These are phyloP conservation scores for Pterophyllum scalare DNA, from an alignment of 2,113 vertebrate genomes.

Conservation along the genomic window DNA sequence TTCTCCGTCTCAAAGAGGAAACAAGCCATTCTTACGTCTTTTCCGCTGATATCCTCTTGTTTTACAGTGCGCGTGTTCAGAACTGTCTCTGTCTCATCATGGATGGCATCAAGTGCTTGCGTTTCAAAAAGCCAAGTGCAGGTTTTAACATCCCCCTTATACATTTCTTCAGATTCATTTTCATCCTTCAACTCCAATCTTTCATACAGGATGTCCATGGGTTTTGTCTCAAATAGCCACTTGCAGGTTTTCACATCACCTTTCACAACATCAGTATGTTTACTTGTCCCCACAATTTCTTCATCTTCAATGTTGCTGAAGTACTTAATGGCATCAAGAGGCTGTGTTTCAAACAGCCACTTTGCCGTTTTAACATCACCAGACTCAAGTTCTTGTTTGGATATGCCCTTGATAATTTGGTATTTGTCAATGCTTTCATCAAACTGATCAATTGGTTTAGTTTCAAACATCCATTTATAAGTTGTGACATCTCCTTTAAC, in stretches of 20 bases:
- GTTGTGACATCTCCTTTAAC: conserved; percentile 89
- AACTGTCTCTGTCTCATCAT: conserved; percentile 79
- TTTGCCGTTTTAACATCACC: conserved; percentile 93
- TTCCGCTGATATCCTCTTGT: conserved; percentile 87
- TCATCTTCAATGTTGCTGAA: conserved; percentile 86
- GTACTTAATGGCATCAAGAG: conserved; percentile 90
- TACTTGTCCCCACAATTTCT: conserved; percentile 68
- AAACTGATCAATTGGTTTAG: conserved; percentile 90
- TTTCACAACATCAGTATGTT: conserved; percentile 81
- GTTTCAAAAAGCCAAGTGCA: conserved; percentile 93
- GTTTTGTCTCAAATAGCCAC: conserved; percentile 94
- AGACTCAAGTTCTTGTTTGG: conserved; percentile 89
- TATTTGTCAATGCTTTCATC: conserved; percentile 87
- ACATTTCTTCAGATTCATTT: conserved; percentile 78
- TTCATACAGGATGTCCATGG: conserved; percentile 90
- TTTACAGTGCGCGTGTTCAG: conserved; percentile 82
- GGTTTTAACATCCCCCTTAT: conserved; percentile 89
- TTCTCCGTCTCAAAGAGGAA: conserved; percentile 92
- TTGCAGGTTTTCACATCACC: conserved; percentile 91
- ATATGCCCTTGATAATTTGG: conserved; percentile 91
- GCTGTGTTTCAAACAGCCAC: conserved; percentile 95
- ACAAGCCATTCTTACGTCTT: conserved; percentile 86
- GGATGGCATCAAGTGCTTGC: conserved; percentile 86
- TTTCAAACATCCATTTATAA: conserved; percentile 95
- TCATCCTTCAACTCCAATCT: conserved; percentile 75